These are phyloP conservation scores for Psephotus haematonotus DNA, from an alignment of 2,113 vertebrate species.

Conservation along the genomic window DNA sequence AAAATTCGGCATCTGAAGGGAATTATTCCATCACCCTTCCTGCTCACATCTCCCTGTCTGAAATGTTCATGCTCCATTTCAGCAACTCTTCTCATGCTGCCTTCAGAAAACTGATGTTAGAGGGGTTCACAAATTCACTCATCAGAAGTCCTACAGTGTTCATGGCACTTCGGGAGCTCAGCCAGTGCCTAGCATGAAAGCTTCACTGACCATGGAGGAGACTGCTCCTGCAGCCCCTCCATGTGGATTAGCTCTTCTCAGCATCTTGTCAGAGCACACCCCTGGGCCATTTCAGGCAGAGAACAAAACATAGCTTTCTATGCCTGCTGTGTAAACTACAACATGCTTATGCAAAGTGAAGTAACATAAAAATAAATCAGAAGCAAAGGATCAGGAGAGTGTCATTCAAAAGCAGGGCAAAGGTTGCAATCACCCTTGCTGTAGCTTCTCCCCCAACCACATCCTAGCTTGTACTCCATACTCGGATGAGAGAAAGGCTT, in stretches of 20 bases:
- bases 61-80: background rate
- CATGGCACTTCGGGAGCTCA: background rate
- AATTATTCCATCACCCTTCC: background rate
- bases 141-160: background rate
- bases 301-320: background rate
- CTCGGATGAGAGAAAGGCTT: background rate
- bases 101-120: background rate
- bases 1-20: background rate
- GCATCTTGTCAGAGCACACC: background rate
- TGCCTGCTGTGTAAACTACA: background rate
- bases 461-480: background rate
- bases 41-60: background rate
- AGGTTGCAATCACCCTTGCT: background rate
- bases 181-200: accelerated
- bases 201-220: background rate
- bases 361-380: background rate
- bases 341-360: background rate
- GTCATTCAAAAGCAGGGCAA: background rate
- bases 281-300: background rate
- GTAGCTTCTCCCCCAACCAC: background rate
- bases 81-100: background rate
- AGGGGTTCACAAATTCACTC: background rate
- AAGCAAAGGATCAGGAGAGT: background rate
- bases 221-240: background rate
- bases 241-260: background rate